These are phyloP conservation scores for Lasius platythorax DNA, from an alignment of 2,888 invertebrate genomes.

Conservation along the genomic window DNA sequence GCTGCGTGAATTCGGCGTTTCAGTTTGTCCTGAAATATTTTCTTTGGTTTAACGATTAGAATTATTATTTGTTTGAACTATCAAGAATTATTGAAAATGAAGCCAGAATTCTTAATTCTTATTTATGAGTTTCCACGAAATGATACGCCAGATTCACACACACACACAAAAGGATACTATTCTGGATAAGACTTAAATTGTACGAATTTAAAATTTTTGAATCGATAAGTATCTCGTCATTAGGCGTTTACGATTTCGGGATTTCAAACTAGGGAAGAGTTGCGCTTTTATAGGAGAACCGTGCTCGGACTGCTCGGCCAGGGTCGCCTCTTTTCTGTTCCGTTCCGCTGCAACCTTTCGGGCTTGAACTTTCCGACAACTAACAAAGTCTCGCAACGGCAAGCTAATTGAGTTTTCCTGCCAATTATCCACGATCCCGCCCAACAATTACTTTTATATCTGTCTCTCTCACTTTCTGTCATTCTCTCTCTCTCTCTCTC, in stretches of 20 bases:
- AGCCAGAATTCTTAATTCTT: no score
- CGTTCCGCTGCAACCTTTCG: constrained; percentile 23
- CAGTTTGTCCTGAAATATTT: no score
- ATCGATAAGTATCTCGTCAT: neutral
- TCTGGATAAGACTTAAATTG: neutral
- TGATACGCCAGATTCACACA: no score
- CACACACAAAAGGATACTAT: neutral
- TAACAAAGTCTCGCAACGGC: constrained; percentile 52
- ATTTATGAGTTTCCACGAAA: no score
- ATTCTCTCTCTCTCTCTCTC: neutral
- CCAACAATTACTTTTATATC: constrained; percentile 54
- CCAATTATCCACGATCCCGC: constrained; percentile 70
- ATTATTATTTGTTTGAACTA: no score
- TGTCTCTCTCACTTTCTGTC: neutral
- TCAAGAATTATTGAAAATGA: no score
- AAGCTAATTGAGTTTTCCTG: constrained; percentile 71
- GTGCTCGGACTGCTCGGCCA: neutral
- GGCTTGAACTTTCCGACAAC: constrained; percentile 48
- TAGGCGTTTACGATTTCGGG: neutral
- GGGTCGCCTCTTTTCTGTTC: constrained; percentile 6
- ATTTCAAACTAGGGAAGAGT: constrained; percentile 2
- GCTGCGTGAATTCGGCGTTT: no score
- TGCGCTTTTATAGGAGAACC: constrained; percentile 28
- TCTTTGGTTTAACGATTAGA: no score
- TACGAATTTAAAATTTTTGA: neutral